A percentile compares a stretch with the other conserved stretches of the same genome.
These are phyloP conservation scores for Hecatera dysodea DNA, from an alignment of 2,888 invertebrate species.

Conservation along the genomic window DNA sequence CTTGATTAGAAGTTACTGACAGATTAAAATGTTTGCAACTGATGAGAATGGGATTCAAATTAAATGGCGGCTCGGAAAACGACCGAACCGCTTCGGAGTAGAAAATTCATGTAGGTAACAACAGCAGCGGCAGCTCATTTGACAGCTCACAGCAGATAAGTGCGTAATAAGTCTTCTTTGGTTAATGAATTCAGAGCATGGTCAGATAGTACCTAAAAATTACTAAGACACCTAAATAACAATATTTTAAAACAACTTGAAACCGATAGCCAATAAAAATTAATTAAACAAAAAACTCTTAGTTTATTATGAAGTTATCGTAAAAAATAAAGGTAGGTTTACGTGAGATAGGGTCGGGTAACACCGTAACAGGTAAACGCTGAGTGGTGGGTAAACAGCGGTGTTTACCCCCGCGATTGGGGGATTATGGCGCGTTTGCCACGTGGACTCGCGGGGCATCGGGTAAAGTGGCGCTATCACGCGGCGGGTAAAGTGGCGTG, in stretches of 20 bases:
- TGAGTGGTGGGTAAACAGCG: conserved; percentile 66
- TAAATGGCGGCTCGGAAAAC: too few relatives aligned
- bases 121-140: too few relatives aligned
- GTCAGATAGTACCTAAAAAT: too few relatives aligned
- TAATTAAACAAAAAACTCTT: conserved; percentile 9
- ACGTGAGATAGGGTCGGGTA: conserved; percentile 50
- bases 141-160: too few relatives aligned
- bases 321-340: conserved; percentile 56
- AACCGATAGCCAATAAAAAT: not conserved
- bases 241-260: not conserved
- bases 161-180: too few relatives aligned
- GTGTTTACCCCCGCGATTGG: conserved; percentile 68
- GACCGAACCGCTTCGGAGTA: too few relatives aligned
- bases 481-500: conserved; percentile 2
- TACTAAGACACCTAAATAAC: too few relatives aligned
- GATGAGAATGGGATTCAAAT: too few relatives aligned
- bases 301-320: conserved; percentile 51
- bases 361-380: conserved; percentile 56
- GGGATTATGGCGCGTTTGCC: conserved; percentile 60
- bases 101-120: too few relatives aligned
- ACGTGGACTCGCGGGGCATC: conserved; percentile 36
- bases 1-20: too few relatives aligned
- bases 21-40: too few relatives aligned
- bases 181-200: too few relatives aligned
- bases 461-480: conserved; percentile 43